A percentile compares a stretch with the other conserved stretches of the same genome.
Conservation (phyloP, 2,888 invertebrate species). For the Liopterus haemorrhoidalis region DNA sequence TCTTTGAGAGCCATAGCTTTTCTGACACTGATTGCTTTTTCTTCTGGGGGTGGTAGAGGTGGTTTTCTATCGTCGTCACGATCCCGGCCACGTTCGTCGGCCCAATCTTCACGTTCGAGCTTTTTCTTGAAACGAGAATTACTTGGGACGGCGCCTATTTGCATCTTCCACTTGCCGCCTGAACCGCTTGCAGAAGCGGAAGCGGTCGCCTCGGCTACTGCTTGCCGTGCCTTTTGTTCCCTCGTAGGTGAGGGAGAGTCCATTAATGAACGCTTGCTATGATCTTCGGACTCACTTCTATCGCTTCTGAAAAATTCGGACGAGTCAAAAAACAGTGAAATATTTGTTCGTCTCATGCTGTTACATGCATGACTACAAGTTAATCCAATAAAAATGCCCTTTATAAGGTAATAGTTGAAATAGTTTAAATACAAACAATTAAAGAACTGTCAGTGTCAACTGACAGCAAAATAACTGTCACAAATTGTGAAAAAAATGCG, state of each 20-base stretch:
- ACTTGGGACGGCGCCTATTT: conserved; percentile 53
- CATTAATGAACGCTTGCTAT: conserved; percentile 36
- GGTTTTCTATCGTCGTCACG: conserved; percentile 43
- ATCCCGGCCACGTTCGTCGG: conserved; percentile 48
- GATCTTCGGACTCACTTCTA: conserved; percentile 28
- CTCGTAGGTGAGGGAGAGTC: conserved; percentile 46
- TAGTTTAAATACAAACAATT: no score
- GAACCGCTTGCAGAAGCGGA: conserved; percentile 49
- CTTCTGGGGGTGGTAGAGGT: conserved; percentile 44
- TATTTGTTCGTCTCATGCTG: no score
- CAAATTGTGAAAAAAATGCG: no score
- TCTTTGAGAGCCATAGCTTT: conserved; percentile 61
- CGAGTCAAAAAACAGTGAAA: no score
- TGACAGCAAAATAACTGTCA: no score
- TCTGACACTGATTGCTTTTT: conserved; percentile 55
- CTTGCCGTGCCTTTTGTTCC: conserved; percentile 48
- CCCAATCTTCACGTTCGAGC: conserved; percentile 48
- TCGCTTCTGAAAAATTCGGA: conserved; percentile 31
- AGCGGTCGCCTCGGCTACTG: conserved; percentile 46
- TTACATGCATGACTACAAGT: no score
- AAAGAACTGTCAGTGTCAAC: no score
- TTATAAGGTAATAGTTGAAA: no score
- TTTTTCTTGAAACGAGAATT: conserved; percentile 57
- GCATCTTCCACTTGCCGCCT: conserved; percentile 64
- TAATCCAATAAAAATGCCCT: no score